These are phyloP conservation scores for Rhinogobius similis DNA, from an alignment of 2,113 vertebrate species.

Conservation along the genomic window DNA sequence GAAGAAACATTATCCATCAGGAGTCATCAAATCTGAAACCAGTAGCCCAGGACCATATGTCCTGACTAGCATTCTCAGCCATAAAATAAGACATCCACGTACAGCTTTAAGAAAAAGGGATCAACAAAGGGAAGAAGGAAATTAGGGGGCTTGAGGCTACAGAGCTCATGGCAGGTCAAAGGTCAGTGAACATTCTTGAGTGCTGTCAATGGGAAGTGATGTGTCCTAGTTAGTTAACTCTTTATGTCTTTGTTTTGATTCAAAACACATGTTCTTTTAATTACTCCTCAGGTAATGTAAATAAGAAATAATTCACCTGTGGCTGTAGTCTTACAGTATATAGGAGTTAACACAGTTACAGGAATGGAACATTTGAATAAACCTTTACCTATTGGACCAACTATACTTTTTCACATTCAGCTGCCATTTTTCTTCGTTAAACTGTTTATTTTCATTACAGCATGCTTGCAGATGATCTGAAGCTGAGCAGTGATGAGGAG, in stretches of 20 bases:
- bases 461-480: conserved; percentile 82
- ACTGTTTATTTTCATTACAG: conserved; percentile 48
- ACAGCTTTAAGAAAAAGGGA: conserved; percentile 6
- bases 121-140: not conserved
- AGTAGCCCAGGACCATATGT: not conserved
- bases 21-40: conserved; percentile 37
- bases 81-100: conserved; percentile 4
- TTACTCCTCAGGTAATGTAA: not conserved
- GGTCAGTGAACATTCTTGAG: conserved; percentile 54
- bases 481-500: conserved; percentile 82
- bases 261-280: conserved; percentile 49
- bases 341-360: not conserved
- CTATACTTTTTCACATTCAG: not conserved
- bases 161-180: conserved; percentile 48
- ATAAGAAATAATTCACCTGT: not conserved
- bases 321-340: not conserved
- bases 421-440: not conserved
- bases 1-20: conserved; percentile 56
- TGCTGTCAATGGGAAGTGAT: conserved; percentile 49
- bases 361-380: not conserved
- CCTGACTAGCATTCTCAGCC: conserved; percentile 1
- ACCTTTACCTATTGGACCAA: not conserved
- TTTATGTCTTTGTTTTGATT: conserved; percentile 57
- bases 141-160: conserved; percentile 35
- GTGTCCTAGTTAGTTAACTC: conserved; percentile 53